Evolutionary conservation across 2,888 invertebrate genomes (phyloP), one percentile per base, ranked within the genome.

Genomic region (Lasioglossum lativentre): DNA sequence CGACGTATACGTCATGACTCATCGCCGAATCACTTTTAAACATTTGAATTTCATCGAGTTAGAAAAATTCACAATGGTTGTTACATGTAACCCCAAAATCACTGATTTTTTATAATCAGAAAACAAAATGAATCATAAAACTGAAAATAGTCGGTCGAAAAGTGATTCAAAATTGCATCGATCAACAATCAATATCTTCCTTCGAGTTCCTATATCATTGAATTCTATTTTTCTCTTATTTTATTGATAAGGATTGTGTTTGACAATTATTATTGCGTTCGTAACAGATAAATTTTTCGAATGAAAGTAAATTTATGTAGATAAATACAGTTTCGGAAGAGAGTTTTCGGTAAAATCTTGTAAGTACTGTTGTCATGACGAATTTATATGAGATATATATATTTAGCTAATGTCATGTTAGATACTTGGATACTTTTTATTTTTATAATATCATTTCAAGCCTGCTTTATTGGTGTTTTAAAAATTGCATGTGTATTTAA

Each of bases 1-100:
- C 75, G 77, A 87, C 59, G 34, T 23, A 78, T 78, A 47, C 80
- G 80, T 84, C 63, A 45, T 89, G 88, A 86, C 82, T 89, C 89
- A 90, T 87, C 77, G 66, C 30, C 34, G 59, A 79, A 52, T 86
- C 47, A 40, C 14, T 75, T 27, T 12, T 14, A 80, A 56, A 80
- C 66, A 72, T 74, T 75, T 56, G 8, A 27, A 66, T 59, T 40
- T 19, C 4, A 40, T 75, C 6, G 23, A 52, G 52, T 23, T 68
- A 40, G 56, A 2, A 6, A 45, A 72, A 34, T 47, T n/a, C 30
- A 72, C 4, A 40, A 68, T 68, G 70, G 30, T 34, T 34, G 0
- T 40, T 38, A 83, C 27, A 63, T 72, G 10, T 72, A 27, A 47
- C 23, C 14, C 6, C 16, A 19, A 63, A 16, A 23, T 40, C 23